phyloP scores from a whole-genome alignment of 2,888 invertebrate species.

The Pyrrhosoma nymphula region DNA sequence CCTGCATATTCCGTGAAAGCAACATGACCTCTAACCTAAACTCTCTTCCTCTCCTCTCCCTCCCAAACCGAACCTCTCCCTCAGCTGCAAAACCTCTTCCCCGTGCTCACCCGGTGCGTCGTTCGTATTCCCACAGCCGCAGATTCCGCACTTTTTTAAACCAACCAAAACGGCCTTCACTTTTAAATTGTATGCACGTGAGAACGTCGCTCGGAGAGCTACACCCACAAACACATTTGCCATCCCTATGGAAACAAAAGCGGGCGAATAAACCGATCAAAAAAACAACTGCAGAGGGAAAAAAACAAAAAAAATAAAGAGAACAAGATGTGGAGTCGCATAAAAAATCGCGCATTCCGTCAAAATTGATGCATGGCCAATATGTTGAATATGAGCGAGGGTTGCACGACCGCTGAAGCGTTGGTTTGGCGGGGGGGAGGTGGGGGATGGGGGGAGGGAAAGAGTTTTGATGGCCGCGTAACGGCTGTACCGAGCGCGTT shows the following conservation, averaged over 20 bases:
- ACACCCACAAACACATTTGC: background rate
- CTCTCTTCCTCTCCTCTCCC: background rate
- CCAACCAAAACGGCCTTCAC: slow-evolving; percentile 42
- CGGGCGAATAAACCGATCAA: background rate
- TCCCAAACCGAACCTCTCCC: background rate
- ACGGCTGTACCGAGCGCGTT: slow-evolving; percentile 40
- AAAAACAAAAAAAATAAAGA: slow-evolving; percentile 10
- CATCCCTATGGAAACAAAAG: background rate
- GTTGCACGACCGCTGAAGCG: background rate
- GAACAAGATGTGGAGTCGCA: slow-evolving; percentile 40
- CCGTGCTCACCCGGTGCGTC: background rate
- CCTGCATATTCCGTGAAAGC: slow-evolving; percentile 14
- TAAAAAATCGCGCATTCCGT: slow-evolving; percentile 51
- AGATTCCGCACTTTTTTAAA: background rate
- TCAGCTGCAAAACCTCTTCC: background rate
- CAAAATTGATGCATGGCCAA: slow-evolving; percentile 58
- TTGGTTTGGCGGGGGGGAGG: background rate
- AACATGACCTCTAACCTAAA: slow-evolving; percentile 48
- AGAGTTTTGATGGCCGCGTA: slow-evolving; percentile 48
- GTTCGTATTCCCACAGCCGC: background rate
- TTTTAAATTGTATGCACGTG: slow-evolving; percentile 63
- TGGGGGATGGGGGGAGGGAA: background rate
- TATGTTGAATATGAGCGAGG: slow-evolving; percentile 15
- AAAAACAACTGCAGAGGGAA: background rate
- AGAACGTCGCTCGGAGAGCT: background rate